Conservation (phyloP, 2,888 invertebrate species). For the Phyllotreta striolata region DNA sequence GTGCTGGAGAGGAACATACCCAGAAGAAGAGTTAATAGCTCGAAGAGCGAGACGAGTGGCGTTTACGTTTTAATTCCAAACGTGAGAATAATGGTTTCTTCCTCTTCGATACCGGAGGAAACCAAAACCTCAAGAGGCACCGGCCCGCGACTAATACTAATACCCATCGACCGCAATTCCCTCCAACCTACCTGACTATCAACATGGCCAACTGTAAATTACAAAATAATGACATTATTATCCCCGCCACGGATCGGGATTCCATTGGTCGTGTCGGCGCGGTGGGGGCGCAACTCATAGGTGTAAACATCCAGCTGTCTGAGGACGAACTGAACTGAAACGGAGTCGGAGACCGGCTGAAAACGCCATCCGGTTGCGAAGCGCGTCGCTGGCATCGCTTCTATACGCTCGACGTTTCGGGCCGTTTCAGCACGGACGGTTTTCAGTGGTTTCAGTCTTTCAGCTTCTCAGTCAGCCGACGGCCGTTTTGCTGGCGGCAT, state of each 20-base stretch:
- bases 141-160: conserved; percentile 27
- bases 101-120: conserved; percentile 1
- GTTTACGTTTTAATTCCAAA: conserved; percentile 24
- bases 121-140: conserved; percentile 24
- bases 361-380: conserved; percentile 34
- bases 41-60: conserved; percentile 5
- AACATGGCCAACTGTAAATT: conserved; percentile 60
- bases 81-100: conserved; percentile 22
- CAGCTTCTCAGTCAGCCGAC: no score
- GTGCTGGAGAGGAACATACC: not conserved
- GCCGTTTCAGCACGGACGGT: not conserved
- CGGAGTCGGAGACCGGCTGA: conserved; percentile 46
- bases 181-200: conserved; percentile 52
- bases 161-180: conserved; percentile 35
- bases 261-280: conserved; percentile 51
- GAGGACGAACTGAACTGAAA: conserved; percentile 44
- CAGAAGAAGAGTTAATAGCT: not conserved
- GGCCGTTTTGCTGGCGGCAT: no score
- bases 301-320: conserved; percentile 55
- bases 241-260: conserved; percentile 52
- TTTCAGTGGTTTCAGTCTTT: not conserved
- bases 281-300: conserved; percentile 50
- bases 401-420: not conserved
- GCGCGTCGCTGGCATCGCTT: conserved; percentile 13
- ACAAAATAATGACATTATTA: conserved; percentile 62